Evolutionary conservation across 2,113 vertebrate genomes (phyloP), one percentile per base, ranked within the genome.

Genomic region (Labrus mixtus): DNA sequence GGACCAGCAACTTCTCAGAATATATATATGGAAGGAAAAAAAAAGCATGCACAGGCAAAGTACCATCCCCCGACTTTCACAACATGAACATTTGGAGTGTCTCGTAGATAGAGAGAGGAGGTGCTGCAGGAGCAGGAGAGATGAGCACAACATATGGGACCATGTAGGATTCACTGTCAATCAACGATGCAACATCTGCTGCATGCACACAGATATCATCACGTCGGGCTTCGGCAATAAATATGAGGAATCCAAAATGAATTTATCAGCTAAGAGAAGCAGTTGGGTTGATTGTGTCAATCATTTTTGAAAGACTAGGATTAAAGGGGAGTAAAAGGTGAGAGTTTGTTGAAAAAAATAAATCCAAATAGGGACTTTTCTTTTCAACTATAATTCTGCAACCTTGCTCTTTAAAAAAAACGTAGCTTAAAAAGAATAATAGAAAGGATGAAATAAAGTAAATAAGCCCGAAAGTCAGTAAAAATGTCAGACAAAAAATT

Each of bases 1-100:
- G 84, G 87, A 83, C 71, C 53, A 37, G 59, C 56, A 82, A 57
- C 48, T 59, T 79, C 79, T 61, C 16, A 3, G 17, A 50, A 3
- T 11, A 61, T 55, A 61, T 55, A 64, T 63, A 16, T 36, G 41
- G 3, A 41, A 19, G 17, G 17, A 11, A 19, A 59, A 59, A 4
- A 46, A 61, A 53, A 62, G 62, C 51, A 45, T 59, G 10, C n/a
- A 61, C 1, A 19, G 36, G 20, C n/a, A 55, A 73, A 33, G 22
- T 19, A 66, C 39, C 64, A 54, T 15, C 55, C 51, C 74, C 67
- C 48, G 6, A 59, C 23, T 9, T 60, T 51, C 48, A 22, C 55
- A 55, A 7, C 36, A 50, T 3, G 13, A 15, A 3, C 19, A 68
- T 37, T 33, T 54, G 33, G 36, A 63, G 43, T 13, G 16, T 48